Base-by-base conservation (phyloP, 1,140 invertebrate species). In the Tetranychus cinnabarinus region DNA sequence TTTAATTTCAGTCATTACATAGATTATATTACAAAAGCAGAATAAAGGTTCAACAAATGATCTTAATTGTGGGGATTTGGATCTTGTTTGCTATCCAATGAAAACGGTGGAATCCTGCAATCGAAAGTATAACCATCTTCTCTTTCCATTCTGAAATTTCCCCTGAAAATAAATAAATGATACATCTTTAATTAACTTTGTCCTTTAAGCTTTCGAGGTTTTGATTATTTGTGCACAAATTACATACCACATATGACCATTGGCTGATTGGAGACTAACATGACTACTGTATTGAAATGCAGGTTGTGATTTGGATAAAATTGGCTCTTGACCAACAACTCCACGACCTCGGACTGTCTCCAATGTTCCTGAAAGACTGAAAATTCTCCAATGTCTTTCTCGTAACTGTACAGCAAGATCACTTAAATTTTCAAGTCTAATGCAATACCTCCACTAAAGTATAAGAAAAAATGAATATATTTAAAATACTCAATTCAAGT, bases 251-350 rank as follows among this genome's bases (percentile, higher is more conserved):
- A 97, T 97, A 69, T 96, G 90, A 42, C 92, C 92, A 73, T 87
- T 90, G n/a, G 90, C 88, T 56, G 90, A 89, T 75, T 96, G 90
- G 59, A 97, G 76, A 66, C 86, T 90, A 37, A 97, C 88, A 74
- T 97, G 91, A 73, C 87, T 91, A 70, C 85, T 89, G 71, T 97
- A 97, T 73, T 97, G 92, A 77, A 96, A 97, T 66, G 90, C 90
- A 57, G 91, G 91, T 64, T 86, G 78, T 48, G 80, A 77, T 66
- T 82, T 81, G 8, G 86, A 88, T 47, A 97, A 77, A 58, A 90
- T 79, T 54, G 91, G 91, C 75, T 97, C 92, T 69, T 93, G 88
- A 3, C 89, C 91, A 15, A 95, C 88, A 50, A 95, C 90, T 13
- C 89, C 91, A 70, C 89, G 77, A 23, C 88, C 91, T 66, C 89